These are phyloP conservation scores for Neoitamus cyanurus DNA, from an alignment of 2,888 invertebrate genomes.

Conservation along the genomic window DNA sequence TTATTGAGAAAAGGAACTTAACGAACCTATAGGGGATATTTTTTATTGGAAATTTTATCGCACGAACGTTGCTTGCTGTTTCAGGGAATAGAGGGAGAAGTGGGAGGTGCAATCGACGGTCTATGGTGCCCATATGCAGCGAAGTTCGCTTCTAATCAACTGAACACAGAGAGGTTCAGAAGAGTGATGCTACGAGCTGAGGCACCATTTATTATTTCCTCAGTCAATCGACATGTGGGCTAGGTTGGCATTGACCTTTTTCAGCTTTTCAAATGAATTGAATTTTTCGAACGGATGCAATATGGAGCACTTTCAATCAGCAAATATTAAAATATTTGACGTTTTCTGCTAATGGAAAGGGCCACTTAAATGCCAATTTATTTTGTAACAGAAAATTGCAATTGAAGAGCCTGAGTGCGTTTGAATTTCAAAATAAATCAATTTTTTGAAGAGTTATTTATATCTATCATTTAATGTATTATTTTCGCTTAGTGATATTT, in stretches of 20 bases:
- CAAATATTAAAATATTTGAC: background rate
- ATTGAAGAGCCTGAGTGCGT: background rate
- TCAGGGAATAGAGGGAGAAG: background rate
- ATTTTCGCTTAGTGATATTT: no score
- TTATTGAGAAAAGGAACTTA: conserved; percentile 42
- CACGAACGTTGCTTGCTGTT: background rate
- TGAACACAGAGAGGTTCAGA: background rate
- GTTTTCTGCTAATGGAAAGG: background rate
- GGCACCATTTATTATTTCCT: background rate
- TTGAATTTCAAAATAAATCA: background rate
- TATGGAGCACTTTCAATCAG: background rate
- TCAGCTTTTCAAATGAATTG: background rate
- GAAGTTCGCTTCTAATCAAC: conserved; percentile 1
- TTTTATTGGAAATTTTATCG: conserved; percentile 15
- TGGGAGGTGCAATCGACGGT: background rate
- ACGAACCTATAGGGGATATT: conserved; percentile 26
- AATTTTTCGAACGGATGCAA: background rate
- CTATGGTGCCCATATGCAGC: background rate
- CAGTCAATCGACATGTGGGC: background rate
- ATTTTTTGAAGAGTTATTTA: no score
- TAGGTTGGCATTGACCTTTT: background rate
- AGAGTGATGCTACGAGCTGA: background rate
- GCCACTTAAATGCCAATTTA: background rate
- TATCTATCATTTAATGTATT: no score
- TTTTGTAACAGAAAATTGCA: no score